A percentile compares a stretch with the other conserved stretches of the same genome.
These are phyloP conservation scores for Scylla paramamosain DNA, from an alignment of 1,140 invertebrate species.

Conservation along the genomic window DNA sequence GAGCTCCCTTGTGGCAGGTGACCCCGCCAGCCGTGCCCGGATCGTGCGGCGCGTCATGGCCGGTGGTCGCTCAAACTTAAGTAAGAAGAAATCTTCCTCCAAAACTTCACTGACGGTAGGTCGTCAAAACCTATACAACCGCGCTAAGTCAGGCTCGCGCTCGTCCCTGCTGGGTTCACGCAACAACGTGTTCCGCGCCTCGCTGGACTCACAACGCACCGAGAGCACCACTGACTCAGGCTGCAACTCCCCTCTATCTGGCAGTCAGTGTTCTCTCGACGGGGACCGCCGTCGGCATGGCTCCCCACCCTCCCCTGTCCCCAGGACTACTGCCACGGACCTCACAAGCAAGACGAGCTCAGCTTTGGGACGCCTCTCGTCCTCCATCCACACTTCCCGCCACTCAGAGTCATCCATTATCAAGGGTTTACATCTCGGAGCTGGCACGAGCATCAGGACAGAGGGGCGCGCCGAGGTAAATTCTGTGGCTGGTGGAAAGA, in stretches of 20 bases:
- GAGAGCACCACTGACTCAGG: slow-evolving; percentile 73
- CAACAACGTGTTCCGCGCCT: slow-evolving; percentile 70
- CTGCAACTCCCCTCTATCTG: slow-evolving; percentile 70
- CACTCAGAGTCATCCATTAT: neutral
- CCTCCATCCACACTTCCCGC: neutral
- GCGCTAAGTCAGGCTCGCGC: slow-evolving; percentile 65
- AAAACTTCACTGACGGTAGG: slow-evolving; percentile 64
- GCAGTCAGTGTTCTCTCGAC: slow-evolving; percentile 70
- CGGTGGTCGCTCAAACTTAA: slow-evolving; percentile 67
- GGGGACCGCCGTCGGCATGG: slow-evolving; percentile 56
- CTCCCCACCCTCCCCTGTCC: slow-evolving; percentile 44
- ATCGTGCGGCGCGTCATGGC: slow-evolving; percentile 71
- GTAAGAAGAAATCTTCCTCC: slow-evolving; percentile 70
- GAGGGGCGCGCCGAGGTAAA: neutral
- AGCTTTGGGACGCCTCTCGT: neutral
- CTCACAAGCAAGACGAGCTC: neutral
- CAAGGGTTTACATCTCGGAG: neutral
- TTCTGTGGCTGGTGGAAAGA: neutral
- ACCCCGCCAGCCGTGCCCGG: slow-evolving; percentile 57
- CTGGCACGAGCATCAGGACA: neutral
- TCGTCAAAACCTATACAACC: slow-evolving; percentile 67
- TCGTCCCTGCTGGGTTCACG: slow-evolving; percentile 61
- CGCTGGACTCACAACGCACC: slow-evolving; percentile 68
- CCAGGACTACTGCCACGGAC: neutral
- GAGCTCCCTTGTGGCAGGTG: slow-evolving; percentile 33